These are phyloP conservation scores for Hiodon tergisus DNA, from an alignment of 2,113 vertebrate species.

Conservation along the genomic window DNA sequence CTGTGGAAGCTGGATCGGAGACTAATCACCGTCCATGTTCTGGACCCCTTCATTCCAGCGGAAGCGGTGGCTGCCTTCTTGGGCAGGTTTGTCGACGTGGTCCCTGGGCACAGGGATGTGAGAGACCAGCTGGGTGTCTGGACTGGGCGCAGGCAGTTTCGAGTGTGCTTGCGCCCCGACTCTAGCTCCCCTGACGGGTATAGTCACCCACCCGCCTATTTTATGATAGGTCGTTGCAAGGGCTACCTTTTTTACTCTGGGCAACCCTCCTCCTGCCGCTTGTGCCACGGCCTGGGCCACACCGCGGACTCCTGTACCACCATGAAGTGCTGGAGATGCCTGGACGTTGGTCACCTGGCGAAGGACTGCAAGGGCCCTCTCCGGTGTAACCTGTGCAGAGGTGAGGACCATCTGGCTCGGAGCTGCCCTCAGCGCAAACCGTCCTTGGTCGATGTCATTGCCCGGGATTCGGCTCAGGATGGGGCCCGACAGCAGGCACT, in stretches of 20 bases:
- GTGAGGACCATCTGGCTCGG: no score
- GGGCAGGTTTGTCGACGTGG: not conserved
- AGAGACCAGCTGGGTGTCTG: not conserved
- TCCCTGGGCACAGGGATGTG: not conserved
- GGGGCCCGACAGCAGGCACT: no score
- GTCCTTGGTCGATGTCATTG: no score
- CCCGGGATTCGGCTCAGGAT: no score
- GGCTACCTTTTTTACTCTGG: not conserved
- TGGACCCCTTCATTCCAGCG: not conserved
- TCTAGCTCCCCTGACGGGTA: not conserved
- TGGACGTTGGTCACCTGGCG: no score
- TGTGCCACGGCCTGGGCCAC: no score
- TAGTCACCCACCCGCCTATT: not conserved
- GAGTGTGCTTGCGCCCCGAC: not conserved
- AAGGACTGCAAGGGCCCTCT: no score
- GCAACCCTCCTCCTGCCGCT: not conserved
- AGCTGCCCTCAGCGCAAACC: no score
- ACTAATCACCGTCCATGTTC: not conserved
- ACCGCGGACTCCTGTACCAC: no score
- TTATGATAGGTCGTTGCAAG: not conserved
- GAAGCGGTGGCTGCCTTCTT: not conserved
- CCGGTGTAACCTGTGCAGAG: no score
- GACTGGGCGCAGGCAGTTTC: not conserved
- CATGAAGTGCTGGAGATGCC: no score
- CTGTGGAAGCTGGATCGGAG: not conserved